phyloP scores from a whole-genome alignment of 1,140 invertebrate genomes.

The Lineus longissimus region DNA sequence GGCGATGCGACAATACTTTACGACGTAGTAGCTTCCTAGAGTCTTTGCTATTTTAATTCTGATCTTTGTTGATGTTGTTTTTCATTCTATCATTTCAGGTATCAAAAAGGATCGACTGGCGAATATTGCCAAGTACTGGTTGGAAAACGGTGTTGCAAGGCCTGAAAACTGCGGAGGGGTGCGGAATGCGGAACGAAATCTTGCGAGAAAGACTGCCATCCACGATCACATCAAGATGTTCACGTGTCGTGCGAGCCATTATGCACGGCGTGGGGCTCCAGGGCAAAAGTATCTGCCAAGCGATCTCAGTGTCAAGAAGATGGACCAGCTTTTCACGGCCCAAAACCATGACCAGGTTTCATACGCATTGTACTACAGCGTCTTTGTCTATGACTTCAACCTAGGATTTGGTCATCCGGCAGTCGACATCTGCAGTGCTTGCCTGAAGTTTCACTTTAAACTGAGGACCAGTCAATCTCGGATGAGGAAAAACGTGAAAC shows the following conservation, averaged over 20 bases:
- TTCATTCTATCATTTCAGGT: too few species aligned
- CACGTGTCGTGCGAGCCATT: slow-evolving; percentile 13
- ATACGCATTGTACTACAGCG: slow-evolving; percentile 13
- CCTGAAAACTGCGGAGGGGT: slow-evolving; percentile 10
- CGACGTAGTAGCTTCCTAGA: too few species aligned
- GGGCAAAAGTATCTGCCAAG: slow-evolving; percentile 11
- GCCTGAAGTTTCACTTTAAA: background rate
- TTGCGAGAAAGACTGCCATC: background rate
- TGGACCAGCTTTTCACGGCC: slow-evolving; percentile 6
- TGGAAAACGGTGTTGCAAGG: background rate
- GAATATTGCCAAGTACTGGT: background rate
- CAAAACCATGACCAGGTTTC: slow-evolving; percentile 12
- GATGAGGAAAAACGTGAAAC: too few species aligned
- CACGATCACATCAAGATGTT: slow-evolving; percentile 10
- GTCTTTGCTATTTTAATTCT: too few species aligned
- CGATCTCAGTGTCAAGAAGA: slow-evolving; percentile 11
- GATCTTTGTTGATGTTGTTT: too few species aligned
- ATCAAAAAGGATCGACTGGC: background rate
- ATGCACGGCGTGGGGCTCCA: background rate
- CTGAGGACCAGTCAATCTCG: background rate
- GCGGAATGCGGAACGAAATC: background rate
- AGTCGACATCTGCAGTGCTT: slow-evolving; percentile 2
- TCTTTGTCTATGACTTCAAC: slow-evolving; percentile 13
- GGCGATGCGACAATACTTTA: too few species aligned
- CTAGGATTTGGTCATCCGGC: slow-evolving; percentile 16